Evolutionary conservation across 1,140 invertebrate species (phyloP).

Genomic region (Procambarus virginalis): DNA sequence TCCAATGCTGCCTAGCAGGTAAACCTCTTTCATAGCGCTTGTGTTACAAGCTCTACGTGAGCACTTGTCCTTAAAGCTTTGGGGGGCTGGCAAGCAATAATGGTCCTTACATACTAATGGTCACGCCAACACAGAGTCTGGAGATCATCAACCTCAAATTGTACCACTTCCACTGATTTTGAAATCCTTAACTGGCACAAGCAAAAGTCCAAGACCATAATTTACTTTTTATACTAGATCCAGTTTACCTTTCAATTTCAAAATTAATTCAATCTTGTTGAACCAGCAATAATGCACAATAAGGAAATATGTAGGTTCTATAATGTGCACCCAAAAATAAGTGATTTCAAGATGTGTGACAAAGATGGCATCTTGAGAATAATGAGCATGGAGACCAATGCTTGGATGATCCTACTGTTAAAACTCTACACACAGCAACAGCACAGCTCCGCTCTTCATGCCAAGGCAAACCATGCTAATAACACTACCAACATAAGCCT

Average conservation of each 20-base stretch:
- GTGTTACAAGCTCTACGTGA: constrained; percentile 34
- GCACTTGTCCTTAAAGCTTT: constrained; percentile 68
- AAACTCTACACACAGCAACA: constrained; percentile 62
- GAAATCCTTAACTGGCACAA: not conserved
- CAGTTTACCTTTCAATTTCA: not conserved
- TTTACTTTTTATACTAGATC: not conserved
- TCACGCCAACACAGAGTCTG: constrained; percentile 36
- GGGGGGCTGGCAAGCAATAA: constrained; percentile 63
- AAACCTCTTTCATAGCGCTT: constrained; percentile 25
- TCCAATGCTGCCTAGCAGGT: not conserved
- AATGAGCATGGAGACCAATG: constrained; percentile 23
- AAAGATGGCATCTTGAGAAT: constrained; percentile 15
- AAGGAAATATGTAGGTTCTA: not conserved
- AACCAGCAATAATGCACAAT: not conserved
- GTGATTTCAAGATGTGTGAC: not conserved
- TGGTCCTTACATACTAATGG: constrained; percentile 61
- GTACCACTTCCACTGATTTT: constrained; percentile 12
- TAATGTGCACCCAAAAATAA: not conserved
- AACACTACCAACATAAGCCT: constrained; percentile 51
- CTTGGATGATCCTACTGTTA: constrained; percentile 37
- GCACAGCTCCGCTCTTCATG: constrained; percentile 20
- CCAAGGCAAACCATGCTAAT: constrained; percentile 47
- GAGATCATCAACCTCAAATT: constrained; percentile 30
- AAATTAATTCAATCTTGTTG: not conserved
- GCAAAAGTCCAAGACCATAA: not conserved